A percentile compares a stretch with the other conserved stretches of the same genome.
phyloP scores from a whole-genome alignment of 1,140 invertebrate genomes.

The Aphelenchoides fujianensis region DNA sequence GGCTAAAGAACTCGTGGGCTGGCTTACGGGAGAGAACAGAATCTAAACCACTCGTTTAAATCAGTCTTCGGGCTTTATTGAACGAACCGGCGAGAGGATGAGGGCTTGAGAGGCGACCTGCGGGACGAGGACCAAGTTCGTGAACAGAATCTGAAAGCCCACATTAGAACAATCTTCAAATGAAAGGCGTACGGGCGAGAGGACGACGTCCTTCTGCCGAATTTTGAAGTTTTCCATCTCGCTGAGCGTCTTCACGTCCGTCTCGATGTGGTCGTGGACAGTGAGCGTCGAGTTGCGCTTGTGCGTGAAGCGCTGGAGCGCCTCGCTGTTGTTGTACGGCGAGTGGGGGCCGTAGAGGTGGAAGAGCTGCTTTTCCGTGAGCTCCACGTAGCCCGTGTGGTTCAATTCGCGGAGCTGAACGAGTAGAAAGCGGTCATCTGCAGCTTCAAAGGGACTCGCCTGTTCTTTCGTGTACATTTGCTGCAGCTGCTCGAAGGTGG shows the following conservation, averaged over 20 bases:
- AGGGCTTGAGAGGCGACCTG: background rate
- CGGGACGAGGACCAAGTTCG: background rate
- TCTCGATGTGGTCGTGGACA: constrained; percentile 29
- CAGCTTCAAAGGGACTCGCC: too few relatives aligned
- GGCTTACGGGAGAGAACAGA: background rate
- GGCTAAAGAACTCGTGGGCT: background rate
- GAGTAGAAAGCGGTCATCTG: too few relatives aligned
- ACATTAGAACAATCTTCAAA: background rate
- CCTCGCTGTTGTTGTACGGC: constrained; percentile 44
- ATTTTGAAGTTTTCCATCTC: constrained; percentile 40
- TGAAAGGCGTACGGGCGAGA: background rate
- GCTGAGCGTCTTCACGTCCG: constrained; percentile 32
- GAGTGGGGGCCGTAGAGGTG: constrained; percentile 42
- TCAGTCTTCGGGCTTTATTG: background rate
- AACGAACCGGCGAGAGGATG: background rate
- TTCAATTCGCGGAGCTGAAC: constrained; percentile 45
- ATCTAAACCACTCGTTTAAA: background rate
- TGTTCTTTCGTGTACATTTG: constrained; percentile 40
- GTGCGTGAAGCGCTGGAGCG: constrained; percentile 30
- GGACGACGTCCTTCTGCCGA: constrained; percentile 41
- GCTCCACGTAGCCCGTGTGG: constrained; percentile 33
- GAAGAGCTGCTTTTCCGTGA: constrained; percentile 32
- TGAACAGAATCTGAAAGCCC: background rate
- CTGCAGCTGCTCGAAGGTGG: constrained; percentile 36
- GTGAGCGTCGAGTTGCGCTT: background rate